These are phyloP conservation scores for Dioctria rufipes DNA, from an alignment of 2,888 invertebrate genomes.

Conservation along the genomic window DNA sequence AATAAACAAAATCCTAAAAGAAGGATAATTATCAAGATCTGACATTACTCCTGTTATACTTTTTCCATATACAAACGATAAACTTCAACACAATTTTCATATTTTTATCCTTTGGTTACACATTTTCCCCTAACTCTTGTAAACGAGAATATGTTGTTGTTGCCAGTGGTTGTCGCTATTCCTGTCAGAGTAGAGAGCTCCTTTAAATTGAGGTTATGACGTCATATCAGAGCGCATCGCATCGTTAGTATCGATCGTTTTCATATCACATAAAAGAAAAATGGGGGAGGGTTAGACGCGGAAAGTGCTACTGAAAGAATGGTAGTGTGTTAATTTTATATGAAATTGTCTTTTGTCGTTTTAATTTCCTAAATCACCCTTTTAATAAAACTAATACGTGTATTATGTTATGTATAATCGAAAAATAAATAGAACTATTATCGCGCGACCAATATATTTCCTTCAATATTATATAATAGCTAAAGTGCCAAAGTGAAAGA, in stretches of 20 bases:
- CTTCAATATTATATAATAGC: not conserved
- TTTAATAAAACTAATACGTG: not conserved
- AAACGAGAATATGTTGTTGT: not conserved
- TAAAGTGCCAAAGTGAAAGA: not conserved
- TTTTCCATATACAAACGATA: not conserved
- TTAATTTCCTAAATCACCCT: not conserved
- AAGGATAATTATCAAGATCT: not conserved
- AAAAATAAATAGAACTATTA: not conserved
- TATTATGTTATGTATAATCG: not conserved
- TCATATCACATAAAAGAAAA: not conserved
- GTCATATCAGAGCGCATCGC: slow-evolving; percentile 50
- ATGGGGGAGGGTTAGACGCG: slow-evolving; percentile 49
- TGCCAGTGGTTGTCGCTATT: slow-evolving; percentile 8
- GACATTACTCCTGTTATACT: not conserved
- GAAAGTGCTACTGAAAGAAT: slow-evolving; percentile 6
- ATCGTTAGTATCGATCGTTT: slow-evolving; percentile 48
- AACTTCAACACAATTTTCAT: not conserved
- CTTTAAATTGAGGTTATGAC: slow-evolving; percentile 50
- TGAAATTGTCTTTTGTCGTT: slow-evolving; percentile 6
- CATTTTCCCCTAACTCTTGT: not conserved
- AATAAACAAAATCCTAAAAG: too few relatives aligned
- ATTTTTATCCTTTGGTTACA: not conserved
- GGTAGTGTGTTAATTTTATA: slow-evolving; percentile 29
- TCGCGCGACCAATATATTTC: not conserved
- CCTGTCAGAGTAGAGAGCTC: not conserved